Conservation (phyloP, 2,113 vertebrate genomes). For the Salvelinus fontinalis region DNA sequence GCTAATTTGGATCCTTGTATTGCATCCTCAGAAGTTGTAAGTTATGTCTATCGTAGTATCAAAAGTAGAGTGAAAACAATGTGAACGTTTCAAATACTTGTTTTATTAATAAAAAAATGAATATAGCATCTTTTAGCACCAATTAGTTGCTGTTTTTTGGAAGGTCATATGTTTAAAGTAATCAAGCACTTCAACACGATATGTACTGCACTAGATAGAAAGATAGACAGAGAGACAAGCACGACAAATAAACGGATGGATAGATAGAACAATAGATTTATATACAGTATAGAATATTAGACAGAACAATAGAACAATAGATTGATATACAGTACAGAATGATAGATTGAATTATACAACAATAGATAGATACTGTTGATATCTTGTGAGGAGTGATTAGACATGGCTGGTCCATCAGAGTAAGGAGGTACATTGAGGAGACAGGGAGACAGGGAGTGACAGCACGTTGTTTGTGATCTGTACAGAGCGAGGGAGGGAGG, state of each 20-base stretch:
- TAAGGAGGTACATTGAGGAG: constrained; percentile 51
- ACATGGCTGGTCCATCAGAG: constrained; percentile 5
- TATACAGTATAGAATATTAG: neutral
- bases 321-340: neutral
- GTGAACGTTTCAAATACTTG: neutral
- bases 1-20: constrained; percentile 65
- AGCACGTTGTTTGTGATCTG: constrained; percentile 58
- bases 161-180: neutral
- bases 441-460: constrained; percentile 47
- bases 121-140: neutral
- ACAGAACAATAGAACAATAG: constrained; percentile 3
- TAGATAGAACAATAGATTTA: constrained; percentile 9
- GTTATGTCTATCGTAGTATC: constrained; percentile 37
- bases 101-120: neutral
- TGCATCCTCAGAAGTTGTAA: constrained; percentile 52
- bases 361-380: neutral
- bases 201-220: neutral
- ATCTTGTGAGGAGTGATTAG: constrained; percentile 4
- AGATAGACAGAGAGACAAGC: neutral
- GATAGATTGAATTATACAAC: constrained; percentile 7
- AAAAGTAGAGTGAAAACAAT: constrained; percentile 16
- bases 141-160: neutral
- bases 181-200: neutral
- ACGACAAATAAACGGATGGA: constrained; percentile 19
- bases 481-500: constrained; percentile 33